A percentile compares a stretch with the other conserved stretches of the same genome.
Conservation (phyloP, 2,113 vertebrate species). For the Vidua chalybeata region DNA sequence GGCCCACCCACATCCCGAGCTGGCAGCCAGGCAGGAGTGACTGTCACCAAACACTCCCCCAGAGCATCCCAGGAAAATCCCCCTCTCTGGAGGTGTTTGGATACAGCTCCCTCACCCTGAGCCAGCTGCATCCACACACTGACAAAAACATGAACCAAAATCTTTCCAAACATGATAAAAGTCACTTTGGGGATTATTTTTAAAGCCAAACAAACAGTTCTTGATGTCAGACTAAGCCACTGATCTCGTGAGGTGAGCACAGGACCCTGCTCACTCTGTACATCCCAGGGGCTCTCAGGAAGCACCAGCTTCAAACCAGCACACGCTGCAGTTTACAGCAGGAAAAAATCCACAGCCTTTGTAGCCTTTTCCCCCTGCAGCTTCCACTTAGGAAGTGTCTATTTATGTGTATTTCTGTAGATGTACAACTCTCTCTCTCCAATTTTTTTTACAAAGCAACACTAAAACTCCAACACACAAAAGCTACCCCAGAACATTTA, state of each 20-base stretch:
- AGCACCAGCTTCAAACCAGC: background rate
- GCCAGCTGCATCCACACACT: background rate
- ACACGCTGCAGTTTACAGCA: background rate
- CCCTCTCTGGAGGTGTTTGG: too few species aligned
- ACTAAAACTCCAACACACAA: background rate
- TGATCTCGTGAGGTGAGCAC: accelerated
- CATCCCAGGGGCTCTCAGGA: background rate
- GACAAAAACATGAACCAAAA: background rate
- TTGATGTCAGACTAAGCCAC: background rate
- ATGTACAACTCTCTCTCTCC: accelerated
- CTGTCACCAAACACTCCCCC: background rate
- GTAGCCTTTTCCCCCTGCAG: background rate
- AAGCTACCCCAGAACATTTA: background rate
- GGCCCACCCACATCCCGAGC: accelerated
- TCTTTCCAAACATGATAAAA: background rate
- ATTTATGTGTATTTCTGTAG: accelerated
- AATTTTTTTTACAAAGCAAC: background rate
- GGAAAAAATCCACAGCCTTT: background rate
- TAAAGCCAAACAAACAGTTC: background rate
- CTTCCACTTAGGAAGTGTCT: background rate
- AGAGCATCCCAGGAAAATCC: background rate
- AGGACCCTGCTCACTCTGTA: accelerated
- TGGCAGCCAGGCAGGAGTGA: background rate
- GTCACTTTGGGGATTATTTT: background rate
- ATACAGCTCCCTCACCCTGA: accelerated